Evolutionary conservation across 2,888 invertebrate genomes (phyloP), one percentile per base, ranked within the genome.

Genomic region (Fragum fragum): DNA sequence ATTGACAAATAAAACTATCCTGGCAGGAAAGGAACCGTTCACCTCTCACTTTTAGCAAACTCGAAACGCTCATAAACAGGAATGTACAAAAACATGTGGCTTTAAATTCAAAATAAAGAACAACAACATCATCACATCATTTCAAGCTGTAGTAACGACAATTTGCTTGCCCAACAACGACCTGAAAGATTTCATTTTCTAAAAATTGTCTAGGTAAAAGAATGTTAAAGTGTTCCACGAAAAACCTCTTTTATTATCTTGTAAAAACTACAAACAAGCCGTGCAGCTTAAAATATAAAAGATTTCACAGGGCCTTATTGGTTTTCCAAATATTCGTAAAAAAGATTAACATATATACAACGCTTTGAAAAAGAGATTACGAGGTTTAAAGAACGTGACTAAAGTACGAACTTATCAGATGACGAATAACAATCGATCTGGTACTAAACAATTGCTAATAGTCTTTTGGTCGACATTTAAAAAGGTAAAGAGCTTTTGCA

Each of bases 401-500:
- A 47, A 47, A 47, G 47, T 47, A 47, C 47, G 47, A 47, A 47
- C 18, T 47, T 47, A 47, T 47, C 47, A 18, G 47, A 47, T 47
- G 47, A 47, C 47, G 47, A 47, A 14, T 47, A 47, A 47, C 47
- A 47, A 47, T 18, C 2, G 7, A 47, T 3, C 9, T 9, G n/a
- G n/a, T 47, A 47, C n/a, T 47, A 47, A 47, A 47, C n/a, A 47
- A 47, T 9, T 47, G 14, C 14, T 5, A 14, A 9, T 47, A 47
- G 2, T 47, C 18, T n/a, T 47, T 47, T 47, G 5, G 14, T 47
- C 47, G 16, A n/a, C 47, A 16, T 14, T 6, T 39, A 14, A 39
- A 39, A 39, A 39, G 7, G 14, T 14, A 39, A 39, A 39, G 6
- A 39, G 39, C 39, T 39, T 39, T 39, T 39, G 39, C 14, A 14